Evolutionary conservation across 30 jellyfish, hydroid and myxozoan species (phyloP), one percentile per base, ranked within the genome.

Genomic region (Aurelia coerulea): DNA sequence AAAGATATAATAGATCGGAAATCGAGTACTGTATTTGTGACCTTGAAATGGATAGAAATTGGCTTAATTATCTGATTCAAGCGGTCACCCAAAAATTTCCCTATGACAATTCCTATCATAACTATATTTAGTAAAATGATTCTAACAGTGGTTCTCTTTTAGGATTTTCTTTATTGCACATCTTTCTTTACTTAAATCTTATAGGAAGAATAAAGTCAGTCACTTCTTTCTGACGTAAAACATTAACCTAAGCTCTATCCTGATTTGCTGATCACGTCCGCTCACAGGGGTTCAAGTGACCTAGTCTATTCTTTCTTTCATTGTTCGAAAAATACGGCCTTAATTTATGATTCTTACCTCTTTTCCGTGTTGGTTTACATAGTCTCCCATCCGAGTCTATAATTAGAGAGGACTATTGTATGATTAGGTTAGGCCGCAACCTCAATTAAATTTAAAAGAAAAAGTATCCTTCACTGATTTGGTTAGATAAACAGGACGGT

Each of bases 291-390:
- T 33, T 33, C 62, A 58, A 37, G 37, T 53, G 86, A 56, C 37
- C 46, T 56, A 52, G 37, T 53, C 37, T 8, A n/a, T 60, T 60
- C 35, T 60, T n/a, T 60, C 13, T 13, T 60, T 35, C 31, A 60
- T 17, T 17, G 35, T 60, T 60, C 8, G 70, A 60, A 60, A 60
- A 60, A 17, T 31, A 31, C 1, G 62, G 34, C 42, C 23, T 29
- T 37, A 42, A 79, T 64, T 50, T 62, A 49, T 65, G 53, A 79
- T 29, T 79, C 88, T 65, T 78, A 16, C 50, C 67, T 54, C 66
- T 59, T n/a, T 78, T 67, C 88, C 88, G 77, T 62, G 78, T 79
- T 63, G 80, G 80, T 79, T 79, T 64, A 62, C 10, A 51, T 71
- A 42, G 31, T 2, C 80, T 17, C 60, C 62, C 11, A 4, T 29